A percentile compares a stretch with the other conserved stretches of the same genome.
phyloP scores from a whole-genome alignment of 2,797 vertebrate genomes.

The Helostoma temminkii region DNA sequence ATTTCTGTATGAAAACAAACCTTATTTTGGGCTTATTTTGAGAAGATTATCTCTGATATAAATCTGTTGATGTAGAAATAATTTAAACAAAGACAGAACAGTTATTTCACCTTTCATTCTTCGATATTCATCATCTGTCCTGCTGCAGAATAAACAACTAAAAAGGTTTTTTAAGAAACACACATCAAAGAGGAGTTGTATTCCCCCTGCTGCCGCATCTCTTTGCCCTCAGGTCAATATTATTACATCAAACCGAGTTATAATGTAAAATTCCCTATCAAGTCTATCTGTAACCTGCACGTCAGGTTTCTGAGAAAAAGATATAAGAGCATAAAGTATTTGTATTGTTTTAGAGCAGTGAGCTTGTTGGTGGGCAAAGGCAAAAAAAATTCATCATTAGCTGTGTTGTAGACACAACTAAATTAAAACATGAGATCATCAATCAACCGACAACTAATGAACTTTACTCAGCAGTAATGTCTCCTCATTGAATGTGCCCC shows the following conservation, averaged over 20 bases:
- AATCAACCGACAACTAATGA: too few relatives aligned
- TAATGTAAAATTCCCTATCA: constrained; percentile 29
- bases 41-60: background rate
- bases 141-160: background rate
- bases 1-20: background rate
- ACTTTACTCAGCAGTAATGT: too few relatives aligned
- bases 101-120: background rate
- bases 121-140: background rate
- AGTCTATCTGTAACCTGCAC: background rate
- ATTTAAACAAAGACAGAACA: too few relatives aligned
- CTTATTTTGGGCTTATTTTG: constrained; percentile 4
- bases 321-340: background rate
- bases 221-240: background rate
- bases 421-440: too few relatives aligned
- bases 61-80: too few relatives aligned
- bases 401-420: too few relatives aligned
- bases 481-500: too few relatives aligned
- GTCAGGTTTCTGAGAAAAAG: background rate
- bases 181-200: background rate
- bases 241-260: constrained; percentile 14
- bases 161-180: background rate
- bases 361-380: background rate
- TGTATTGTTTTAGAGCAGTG: background rate
- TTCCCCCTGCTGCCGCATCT: background rate
- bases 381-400: too few relatives aligned